Conservation (phyloP, 2,113 vertebrate species). For the Megalops atlanticus region DNA sequence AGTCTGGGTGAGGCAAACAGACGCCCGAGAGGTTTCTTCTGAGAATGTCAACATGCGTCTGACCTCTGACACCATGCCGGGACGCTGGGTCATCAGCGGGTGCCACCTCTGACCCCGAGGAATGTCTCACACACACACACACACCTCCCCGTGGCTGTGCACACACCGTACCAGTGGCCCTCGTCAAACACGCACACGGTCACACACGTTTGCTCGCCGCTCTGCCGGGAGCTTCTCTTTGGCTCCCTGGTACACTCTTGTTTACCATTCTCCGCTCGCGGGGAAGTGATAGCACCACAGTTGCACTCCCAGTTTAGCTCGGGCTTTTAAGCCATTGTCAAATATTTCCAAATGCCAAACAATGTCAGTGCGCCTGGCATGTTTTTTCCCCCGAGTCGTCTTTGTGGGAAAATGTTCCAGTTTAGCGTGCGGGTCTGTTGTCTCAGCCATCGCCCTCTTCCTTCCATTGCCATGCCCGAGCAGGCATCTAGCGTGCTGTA, state of each 20-base stretch:
- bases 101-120: neutral
- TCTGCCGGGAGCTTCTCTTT: neutral
- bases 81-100: neutral
- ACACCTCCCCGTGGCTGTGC: neutral
- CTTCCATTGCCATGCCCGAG: no score
- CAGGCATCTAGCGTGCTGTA: no score
- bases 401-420: no score
- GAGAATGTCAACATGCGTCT: constrained; percentile 47
- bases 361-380: neutral
- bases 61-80: constrained; percentile 45
- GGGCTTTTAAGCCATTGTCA: neutral
- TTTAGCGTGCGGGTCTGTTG: no score
- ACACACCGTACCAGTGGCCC: no score
- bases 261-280: neutral
- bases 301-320: neutral
- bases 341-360: neutral
- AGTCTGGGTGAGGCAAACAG: neutral
- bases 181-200: neutral
- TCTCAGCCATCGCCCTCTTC: no score
- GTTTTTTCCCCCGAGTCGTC: no score
- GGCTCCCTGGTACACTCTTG: neutral
- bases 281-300: neutral
- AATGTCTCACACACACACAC: constrained; percentile 5
- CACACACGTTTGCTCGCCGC: neutral
- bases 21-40: constrained; percentile 20